Evolutionary conservation across 2,797 vertebrate genomes (phyloP).

Genomic region (Gallinago nigripennis): DNA sequence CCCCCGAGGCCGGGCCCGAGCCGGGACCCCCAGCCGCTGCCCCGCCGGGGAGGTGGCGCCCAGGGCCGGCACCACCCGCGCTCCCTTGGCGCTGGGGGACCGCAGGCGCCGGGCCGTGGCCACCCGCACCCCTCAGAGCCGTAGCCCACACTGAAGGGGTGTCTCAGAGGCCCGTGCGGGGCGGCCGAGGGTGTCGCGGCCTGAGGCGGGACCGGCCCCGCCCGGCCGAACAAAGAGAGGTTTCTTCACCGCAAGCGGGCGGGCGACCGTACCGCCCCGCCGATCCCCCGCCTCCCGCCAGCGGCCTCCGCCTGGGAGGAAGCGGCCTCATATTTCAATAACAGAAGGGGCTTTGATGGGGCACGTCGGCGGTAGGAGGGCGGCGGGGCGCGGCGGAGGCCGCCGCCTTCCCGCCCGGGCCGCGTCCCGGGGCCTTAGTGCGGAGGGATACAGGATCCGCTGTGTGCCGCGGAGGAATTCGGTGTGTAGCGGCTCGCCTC

Average conservation of each 20-base stretch:
- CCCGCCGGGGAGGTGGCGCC: neutral
- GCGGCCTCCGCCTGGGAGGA: slow-evolving; percentile 68
- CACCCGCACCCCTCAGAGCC: neutral
- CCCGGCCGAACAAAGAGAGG: slow-evolving; percentile 63
- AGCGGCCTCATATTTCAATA: slow-evolving; percentile 75
- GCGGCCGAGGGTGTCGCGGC: neutral
- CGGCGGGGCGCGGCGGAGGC: neutral
- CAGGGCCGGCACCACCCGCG: neutral
- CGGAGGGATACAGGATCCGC: neutral
- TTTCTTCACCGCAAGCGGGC: slow-evolving; percentile 61
- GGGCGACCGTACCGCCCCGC: slow-evolving; percentile 32
- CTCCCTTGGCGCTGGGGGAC: neutral
- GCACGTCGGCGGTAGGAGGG: neutral
- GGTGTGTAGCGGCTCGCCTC: fast-evolving
- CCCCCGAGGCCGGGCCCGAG: neutral
- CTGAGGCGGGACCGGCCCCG: neutral
- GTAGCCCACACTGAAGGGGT: fast-evolving
- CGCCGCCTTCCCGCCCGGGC: neutral
- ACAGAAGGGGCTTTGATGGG: slow-evolving; percentile 79
- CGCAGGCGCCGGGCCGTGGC: too few species aligned
- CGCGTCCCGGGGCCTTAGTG: neutral
- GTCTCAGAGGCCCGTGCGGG: neutral
- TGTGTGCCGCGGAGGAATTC: neutral
- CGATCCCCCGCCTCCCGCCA: slow-evolving; percentile 62
- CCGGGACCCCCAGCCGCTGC: neutral